phyloP scores from a whole-genome alignment of 2,888 invertebrate species.

The Vandiemenella viatica region DNA sequence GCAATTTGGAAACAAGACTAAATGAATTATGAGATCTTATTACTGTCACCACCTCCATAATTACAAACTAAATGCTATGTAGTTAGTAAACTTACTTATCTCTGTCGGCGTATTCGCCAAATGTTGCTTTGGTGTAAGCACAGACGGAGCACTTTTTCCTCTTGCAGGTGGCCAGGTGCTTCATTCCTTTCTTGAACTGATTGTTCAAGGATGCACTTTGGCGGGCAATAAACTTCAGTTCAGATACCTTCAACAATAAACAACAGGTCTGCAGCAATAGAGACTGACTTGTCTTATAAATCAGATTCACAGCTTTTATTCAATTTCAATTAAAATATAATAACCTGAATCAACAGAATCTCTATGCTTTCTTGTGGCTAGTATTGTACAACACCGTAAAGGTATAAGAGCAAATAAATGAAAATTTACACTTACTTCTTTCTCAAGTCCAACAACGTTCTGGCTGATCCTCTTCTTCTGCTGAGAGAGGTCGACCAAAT shows the following conservation, averaged over 20 bases:
- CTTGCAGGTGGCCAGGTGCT: constrained; percentile 35
- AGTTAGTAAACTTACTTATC: constrained; percentile 33
- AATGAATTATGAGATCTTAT: too few relatives aligned
- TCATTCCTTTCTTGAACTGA: constrained; percentile 37
- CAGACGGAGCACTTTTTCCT: constrained; percentile 43
- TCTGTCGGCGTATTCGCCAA: constrained; percentile 34
- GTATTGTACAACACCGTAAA: too few relatives aligned
- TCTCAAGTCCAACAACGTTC: constrained; percentile 30
- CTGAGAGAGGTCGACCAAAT: constrained; percentile 24
- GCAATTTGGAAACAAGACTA: too few relatives aligned
- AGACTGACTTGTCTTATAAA: too few relatives aligned
- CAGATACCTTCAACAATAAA: constrained; percentile 25
- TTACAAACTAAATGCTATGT: too few relatives aligned
- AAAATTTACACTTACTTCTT: constrained; percentile 28
- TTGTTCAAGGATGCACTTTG: constrained; percentile 34
- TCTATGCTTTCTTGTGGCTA: too few relatives aligned
- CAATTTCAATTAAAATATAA: too few relatives aligned
- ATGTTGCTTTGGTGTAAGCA: constrained; percentile 40
- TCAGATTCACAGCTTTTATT: too few relatives aligned
- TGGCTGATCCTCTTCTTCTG: constrained; percentile 30
- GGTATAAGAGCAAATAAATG: too few relatives aligned
- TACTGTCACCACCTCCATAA: too few relatives aligned
- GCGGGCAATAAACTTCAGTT: constrained; percentile 34
- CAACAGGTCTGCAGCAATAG: too few relatives aligned
- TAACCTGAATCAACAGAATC: too few relatives aligned